A percentile compares a stretch with the other conserved stretches of the same genome.
phyloP scores from a whole-genome alignment of 2,797 vertebrate genomes.

The Meda fulgida region DNA sequence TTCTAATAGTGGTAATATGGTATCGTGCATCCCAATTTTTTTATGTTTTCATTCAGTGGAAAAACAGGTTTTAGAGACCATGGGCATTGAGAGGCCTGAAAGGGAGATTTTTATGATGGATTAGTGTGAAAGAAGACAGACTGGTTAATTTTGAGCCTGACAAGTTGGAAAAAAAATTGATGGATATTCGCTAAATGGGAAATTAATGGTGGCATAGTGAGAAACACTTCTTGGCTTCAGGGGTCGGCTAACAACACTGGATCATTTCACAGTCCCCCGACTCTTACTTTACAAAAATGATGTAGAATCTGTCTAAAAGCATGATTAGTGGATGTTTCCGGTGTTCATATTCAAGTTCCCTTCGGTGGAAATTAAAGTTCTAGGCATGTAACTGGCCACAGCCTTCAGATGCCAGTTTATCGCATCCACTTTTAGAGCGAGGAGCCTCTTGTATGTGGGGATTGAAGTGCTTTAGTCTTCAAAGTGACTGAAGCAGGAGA shows the following conservation, averaged over 20 bases:
- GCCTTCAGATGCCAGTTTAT: slow-evolving; percentile 7
- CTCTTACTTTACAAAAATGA: slow-evolving; percentile 6
- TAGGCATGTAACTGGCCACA: not conserved
- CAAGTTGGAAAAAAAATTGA: slow-evolving; percentile 11
- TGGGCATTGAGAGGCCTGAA: not conserved
- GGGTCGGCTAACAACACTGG: slow-evolving; percentile 24
- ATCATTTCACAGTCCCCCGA: not conserved
- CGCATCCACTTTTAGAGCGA: slow-evolving; percentile 7
- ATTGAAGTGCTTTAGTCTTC: slow-evolving; percentile 13
- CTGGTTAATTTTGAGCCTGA: slow-evolving; percentile 24
- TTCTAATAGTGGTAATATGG: not conserved
- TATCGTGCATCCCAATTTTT: not conserved
- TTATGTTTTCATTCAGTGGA: not conserved
- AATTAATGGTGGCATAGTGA: not conserved
- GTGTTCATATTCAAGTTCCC: slow-evolving; percentile 1
- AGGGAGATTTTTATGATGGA: slow-evolving; percentile 19
- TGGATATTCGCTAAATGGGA: slow-evolving; percentile 11
- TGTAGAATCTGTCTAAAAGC: slow-evolving; percentile 17
- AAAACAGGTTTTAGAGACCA: not conserved
- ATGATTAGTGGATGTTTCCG: slow-evolving; percentile 9
- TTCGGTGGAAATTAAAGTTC: not conserved
- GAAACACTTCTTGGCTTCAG: slow-evolving; percentile 22
- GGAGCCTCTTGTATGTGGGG: not conserved
- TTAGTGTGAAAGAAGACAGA: slow-evolving; percentile 28
- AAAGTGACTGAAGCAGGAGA: slow-evolving; percentile 31